Base-by-base conservation (phyloP, 2,888 invertebrate genomes). In the Dichetophora obliterata region DNA sequence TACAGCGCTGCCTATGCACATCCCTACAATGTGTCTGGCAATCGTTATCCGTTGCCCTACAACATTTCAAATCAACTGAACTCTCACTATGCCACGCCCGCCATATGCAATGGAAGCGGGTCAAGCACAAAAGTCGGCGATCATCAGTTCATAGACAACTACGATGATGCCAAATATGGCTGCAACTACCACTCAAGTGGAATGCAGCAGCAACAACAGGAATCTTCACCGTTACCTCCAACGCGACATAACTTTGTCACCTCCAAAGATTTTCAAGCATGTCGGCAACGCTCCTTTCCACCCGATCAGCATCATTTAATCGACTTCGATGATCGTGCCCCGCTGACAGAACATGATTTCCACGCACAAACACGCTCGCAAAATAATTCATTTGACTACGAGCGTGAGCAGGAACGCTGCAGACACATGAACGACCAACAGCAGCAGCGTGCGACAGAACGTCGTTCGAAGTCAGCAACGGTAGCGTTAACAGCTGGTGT, bases 21-120 rank as follows among this genome's bases (percentile, higher is more conserved):
- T 75, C 87, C 85, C 0, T 89, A 89, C 74, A 89, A 89, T 85
- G 88, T 88, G 3, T 88, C 89, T 0, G 88, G 89, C 0, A 89
- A 89, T 83, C 87, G 89, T 3, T 87, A 86, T 83, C 90, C 90
- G 4, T 82, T 89, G 37, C 89, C 90, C 31, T 85, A 85, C 59
- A 89, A 87, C 78, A 87, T 89, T 65, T 88, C 90, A 48, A 87
- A 84, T 80, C 89, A 89, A 69, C 80, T 89, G 3, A 88, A 85
- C 71, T 82, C 85, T 3, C 84, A 84, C 19, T 87, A 86, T 76
- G 82, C 83, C 48, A 80, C 83, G 34, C 82, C 85, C 0, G 82
- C 83, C 4, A 77, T 77, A 24, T 82, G 81, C 11, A 81, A 80
- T 66, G 81, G 81, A 5, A 24, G 43, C 61, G 48, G 16, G 74